Conservation (phyloP, 2,113 vertebrate species). For the Chaenogobius annularis region DNA sequence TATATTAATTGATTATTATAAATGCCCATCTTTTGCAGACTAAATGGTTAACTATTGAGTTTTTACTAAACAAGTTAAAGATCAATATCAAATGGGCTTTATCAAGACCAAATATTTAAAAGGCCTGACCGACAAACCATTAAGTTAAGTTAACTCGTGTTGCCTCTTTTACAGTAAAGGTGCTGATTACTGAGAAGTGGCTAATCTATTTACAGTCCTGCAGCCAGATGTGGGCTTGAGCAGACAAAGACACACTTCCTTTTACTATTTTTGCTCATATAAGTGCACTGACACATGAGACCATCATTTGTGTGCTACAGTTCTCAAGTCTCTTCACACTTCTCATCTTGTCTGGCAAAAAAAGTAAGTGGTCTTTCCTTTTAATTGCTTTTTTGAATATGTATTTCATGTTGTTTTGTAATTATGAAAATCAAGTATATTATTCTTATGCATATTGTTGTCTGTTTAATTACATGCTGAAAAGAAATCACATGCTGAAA, state of each 20-base stretch:
- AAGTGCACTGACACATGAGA: neutral
- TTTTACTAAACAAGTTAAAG: neutral
- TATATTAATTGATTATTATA: neutral
- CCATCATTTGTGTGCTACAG: neutral
- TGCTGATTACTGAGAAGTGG: neutral
- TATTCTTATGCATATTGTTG: neutral
- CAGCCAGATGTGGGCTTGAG: slow-evolving; percentile 24
- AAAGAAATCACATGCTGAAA: no score
- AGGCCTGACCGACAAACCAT: neutral
- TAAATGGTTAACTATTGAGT: neutral
- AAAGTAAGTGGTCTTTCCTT: neutral
- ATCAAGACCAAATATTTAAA: no score
- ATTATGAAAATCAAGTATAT: neutral
- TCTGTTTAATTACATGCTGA: no score
- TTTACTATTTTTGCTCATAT: slow-evolving; percentile 34
- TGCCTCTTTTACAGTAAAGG: neutral
- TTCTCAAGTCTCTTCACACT: neutral
- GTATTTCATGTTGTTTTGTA: neutral
- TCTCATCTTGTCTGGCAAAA: neutral
- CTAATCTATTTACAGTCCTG: neutral
- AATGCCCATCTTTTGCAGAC: neutral
- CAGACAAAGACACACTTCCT: slow-evolving; percentile 47
- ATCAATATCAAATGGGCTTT: neutral
- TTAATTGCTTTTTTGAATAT: neutral
- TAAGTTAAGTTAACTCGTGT: neutral